A percentile compares a stretch with the other conserved stretches of the same genome.
phyloP scores from a whole-genome alignment of 2,888 invertebrate genomes.

The Spialia ferax region DNA sequence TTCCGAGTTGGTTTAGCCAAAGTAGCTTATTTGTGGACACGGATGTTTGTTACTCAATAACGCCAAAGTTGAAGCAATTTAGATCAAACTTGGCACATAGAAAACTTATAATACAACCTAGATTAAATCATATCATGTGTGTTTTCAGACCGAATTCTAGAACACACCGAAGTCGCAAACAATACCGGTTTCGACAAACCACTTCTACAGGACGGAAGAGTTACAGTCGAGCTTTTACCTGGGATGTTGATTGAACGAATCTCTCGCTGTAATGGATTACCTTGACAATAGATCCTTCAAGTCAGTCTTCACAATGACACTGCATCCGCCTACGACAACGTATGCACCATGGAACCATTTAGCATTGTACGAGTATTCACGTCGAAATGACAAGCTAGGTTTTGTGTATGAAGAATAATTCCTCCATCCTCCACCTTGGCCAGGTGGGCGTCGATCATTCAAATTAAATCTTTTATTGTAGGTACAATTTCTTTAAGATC shows the following conservation, averaged over 20 bases:
- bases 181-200: not conserved
- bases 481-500: not conserved
- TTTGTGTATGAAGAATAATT: constrained; percentile 17
- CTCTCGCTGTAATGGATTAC: not conserved
- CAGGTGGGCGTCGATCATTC: constrained; percentile 30
- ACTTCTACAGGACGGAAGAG: not conserved
- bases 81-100: too few species aligned
- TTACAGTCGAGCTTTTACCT: not conserved
- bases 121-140: too few species aligned
- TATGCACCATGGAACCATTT: constrained; percentile 12
- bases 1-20: too few species aligned
- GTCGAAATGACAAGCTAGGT: constrained; percentile 21
- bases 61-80: too few species aligned
- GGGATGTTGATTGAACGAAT: not conserved
- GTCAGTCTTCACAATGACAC: constrained; percentile 19
- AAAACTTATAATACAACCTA: too few species aligned
- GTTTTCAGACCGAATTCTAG: too few species aligned
- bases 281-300: constrained; percentile 19
- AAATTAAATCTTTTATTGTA: constrained; percentile 24
- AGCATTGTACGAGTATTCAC: constrained; percentile 3
- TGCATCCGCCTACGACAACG: constrained; percentile 7
- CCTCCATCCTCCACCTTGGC: constrained; percentile 15
- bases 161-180: too few species aligned
- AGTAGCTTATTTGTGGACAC: too few species aligned
- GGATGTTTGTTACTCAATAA: too few species aligned